phyloP scores from a whole-genome alignment of 2,797 vertebrate species.

The Arnoldichthys spilopterus region DNA sequence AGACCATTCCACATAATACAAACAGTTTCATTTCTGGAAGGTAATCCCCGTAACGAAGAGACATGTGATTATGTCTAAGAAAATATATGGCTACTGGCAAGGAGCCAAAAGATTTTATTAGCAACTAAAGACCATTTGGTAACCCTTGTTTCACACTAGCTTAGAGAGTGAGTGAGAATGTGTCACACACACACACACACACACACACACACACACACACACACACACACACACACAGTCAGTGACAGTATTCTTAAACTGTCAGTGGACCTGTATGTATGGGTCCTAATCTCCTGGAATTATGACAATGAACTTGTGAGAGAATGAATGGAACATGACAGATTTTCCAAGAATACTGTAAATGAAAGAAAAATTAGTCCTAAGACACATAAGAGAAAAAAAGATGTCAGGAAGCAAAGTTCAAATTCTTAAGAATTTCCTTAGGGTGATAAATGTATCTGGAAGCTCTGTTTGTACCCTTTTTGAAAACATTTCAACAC shows the following conservation, averaged over 20 bases:
- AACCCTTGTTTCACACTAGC: not conserved
- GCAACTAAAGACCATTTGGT: not conserved
- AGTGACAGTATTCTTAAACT: constrained; percentile 46
- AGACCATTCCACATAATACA: not conserved
- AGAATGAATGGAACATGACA: constrained; percentile 3
- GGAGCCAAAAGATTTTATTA: not conserved
- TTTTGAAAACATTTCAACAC: too few relatives aligned
- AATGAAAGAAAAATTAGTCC: not conserved
- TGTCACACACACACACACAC: not conserved
- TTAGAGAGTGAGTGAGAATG: constrained; percentile 1
- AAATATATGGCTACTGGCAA: not conserved
- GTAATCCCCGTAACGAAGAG: not conserved
- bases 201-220: not conserved
- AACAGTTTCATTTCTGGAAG: not conserved
- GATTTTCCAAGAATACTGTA: constrained; percentile 10
- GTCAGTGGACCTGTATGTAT: constrained; percentile 39
- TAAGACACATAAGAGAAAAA: constrained; percentile 6
- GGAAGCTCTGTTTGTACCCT: not conserved
- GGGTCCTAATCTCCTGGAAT: constrained; percentile 39
- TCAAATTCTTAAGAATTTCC: not conserved
- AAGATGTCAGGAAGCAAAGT: not conserved
- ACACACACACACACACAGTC: not conserved
- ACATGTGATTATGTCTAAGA: not conserved
- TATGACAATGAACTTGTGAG: constrained; percentile 15
- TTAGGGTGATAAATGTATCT: not conserved